Evolutionary conservation across 2,797 vertebrate species (phyloP), one percentile per base, ranked within the genome.

Genomic region (Mastacembelus armatus): DNA sequence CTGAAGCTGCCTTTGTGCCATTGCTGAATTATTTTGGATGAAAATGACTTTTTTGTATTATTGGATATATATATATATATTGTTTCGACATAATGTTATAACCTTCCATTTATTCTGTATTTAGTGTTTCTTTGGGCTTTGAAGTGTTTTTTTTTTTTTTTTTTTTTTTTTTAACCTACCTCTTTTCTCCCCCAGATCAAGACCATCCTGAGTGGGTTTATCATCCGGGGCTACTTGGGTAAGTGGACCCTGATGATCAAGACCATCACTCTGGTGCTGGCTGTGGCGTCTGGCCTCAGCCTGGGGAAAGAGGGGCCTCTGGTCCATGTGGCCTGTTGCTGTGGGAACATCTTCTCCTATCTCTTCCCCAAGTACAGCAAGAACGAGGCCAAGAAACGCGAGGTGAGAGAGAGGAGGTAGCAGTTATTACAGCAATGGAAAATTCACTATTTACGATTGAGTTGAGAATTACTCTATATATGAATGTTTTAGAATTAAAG

Each of bases 161-260:
- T 26, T 26, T 24, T 26, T n/a, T n/a, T n/a, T 7, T 11, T 19
- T 42, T 43, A 2, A 32, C 32, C 1, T 14, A 8, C 2, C 43
- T 5, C 7, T 49, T 24, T 18, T 12, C 30, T 27, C 1, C 39
- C 77, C 1, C 89, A 99, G 98, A 99, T 99, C 87, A 99, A 99
- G 93, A 99, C 98, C 67, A 99, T 99, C 92, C 91, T 99, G 90
- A 99, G 97, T 38, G 98, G 98, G 30, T 99, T 99, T 77, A 99
- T 99, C 87, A 99, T 99, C 91, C 94, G 98, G 75, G 98, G 98
- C 35, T 99, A 99, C 82, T 90, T 99, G 90, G 98, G 98, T 21
- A 99, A 99, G 74, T 99, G 98, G 98, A 99, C 98, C 48, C 94
- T 99, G 84, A 91, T 99, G 96, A 99, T 99, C 83, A 99, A 99